These are phyloP conservation scores for Oeneis ivallda DNA, from an alignment of 2,888 invertebrate species.

Conservation along the genomic window DNA sequence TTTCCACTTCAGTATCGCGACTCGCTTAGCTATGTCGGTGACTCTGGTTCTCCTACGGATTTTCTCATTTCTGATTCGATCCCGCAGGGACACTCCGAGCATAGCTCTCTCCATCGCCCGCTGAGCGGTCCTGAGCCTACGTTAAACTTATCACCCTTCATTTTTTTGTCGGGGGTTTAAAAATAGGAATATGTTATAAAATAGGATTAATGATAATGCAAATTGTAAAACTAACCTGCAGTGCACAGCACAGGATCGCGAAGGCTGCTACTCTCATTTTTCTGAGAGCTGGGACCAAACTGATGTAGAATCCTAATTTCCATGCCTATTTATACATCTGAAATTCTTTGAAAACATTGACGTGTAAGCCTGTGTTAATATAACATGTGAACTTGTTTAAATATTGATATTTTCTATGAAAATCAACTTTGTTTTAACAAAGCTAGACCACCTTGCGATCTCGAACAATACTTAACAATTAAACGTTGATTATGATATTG, in stretches of 20 bases:
- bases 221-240: constrained; percentile 63
- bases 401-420: constrained; percentile 54
- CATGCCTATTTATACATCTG: constrained; percentile 60
- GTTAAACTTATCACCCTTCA: too few species aligned
- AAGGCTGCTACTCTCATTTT: constrained; percentile 73
- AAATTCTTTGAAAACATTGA: constrained; percentile 39
- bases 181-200: too few species aligned
- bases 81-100: too few species aligned
- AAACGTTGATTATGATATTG: constrained; percentile 54
- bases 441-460: constrained; percentile 47
- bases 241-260: constrained; percentile 74
- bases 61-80: too few species aligned
- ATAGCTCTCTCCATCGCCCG: too few species aligned
- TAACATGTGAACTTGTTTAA: constrained; percentile 41
- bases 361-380: constrained; percentile 40
- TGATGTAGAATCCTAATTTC: constrained; percentile 50
- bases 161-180: too few species aligned
- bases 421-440: constrained; percentile 52
- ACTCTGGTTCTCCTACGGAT: too few species aligned
- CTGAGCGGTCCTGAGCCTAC: too few species aligned
- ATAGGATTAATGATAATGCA: not conserved
- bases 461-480: constrained; percentile 61
- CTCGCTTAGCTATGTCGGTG: too few species aligned
- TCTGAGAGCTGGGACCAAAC: constrained; percentile 71
- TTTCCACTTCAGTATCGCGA: too few species aligned